Base-by-base conservation (phyloP, 2,797 vertebrate species). In the Acanthopagrus latus region DNA sequence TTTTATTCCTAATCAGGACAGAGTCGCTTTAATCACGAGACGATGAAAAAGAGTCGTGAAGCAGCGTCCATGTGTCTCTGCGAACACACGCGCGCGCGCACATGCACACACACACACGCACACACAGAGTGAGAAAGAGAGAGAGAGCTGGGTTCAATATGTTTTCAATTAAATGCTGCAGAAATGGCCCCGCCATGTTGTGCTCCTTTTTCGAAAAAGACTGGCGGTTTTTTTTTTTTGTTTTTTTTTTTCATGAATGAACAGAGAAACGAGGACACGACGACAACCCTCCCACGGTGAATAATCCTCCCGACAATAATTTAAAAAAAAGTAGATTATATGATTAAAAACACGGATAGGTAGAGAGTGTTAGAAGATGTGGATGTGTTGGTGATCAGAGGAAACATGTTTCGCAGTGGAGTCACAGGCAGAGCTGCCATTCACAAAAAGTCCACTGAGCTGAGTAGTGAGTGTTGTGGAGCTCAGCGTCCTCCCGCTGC, bases 101-200 rank as follows among this genome's bases (percentile, higher is more conserved):
- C 25, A 29, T 27, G n/a, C 25, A 25, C 25, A 56, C 47, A 20
- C 8, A 63, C 16, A 29, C 29, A 29, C 29, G 5, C 29, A 29
- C 47, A 20, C 8, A 63, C 16, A 29, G 25, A 25, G 25, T 2
- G 25, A 29, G 29, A 5, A 4, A 29, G 3, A 29, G 29, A 29
- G 29, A 29, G 29, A 67, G 63, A 77, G 52, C 71, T 4, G 54
- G 17, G 11, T 73, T 25, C 33, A 85, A 76, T 60, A 92, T 96
- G 95, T 97, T 97, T 97, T 95, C 93, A 96, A 95, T 96, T 95
- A 86, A 97, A 96, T 94, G 94, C 95, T 95, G 94, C 94, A 95
- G 95, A 96, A 96, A 80, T 54, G 65, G 95, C 96, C 95, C 95
- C 96, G 96, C 94, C 89, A 95, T 95, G 95, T 96, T 96, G 94